A percentile compares a stretch with the other conserved stretches of the same genome.
Evolutionary conservation across 1,140 invertebrate species (phyloP).

Genomic region (Macrobrachium nipponense): DNA sequence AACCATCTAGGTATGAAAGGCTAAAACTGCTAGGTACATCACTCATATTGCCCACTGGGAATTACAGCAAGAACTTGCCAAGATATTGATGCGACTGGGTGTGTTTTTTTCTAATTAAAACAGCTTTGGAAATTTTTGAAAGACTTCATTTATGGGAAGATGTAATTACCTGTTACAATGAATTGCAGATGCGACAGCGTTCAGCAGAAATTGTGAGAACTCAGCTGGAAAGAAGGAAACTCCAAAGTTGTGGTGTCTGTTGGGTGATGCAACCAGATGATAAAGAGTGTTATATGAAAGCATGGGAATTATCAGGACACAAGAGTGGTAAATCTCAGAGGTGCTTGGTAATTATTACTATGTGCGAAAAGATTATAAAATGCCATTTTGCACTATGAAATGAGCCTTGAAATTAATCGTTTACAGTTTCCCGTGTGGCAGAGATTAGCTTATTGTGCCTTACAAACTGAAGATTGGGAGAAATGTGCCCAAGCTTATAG

Average conservation of each 20-base stretch:
- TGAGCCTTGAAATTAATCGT: constrained; percentile 85
- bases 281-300: constrained; percentile 82
- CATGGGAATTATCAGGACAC: constrained; percentile 88
- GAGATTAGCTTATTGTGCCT: constrained; percentile 85
- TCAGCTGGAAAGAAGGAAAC: constrained; percentile 85
- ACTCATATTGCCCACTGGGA: constrained; percentile 77
- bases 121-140: constrained; percentile 87
- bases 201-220: constrained; percentile 89
- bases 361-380: constrained; percentile 79
- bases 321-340: constrained; percentile 84
- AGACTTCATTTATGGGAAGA: constrained; percentile 90
- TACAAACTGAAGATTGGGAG: constrained; percentile 84
- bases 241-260: constrained; percentile 87
- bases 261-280: constrained; percentile 85
- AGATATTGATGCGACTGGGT: constrained; percentile 81
- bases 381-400: constrained; percentile 82
- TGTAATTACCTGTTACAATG: constrained; percentile 90
- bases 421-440: constrained; percentile 88
- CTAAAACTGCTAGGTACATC: constrained; percentile 71
- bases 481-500: constrained; percentile 86
- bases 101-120: too few species aligned
- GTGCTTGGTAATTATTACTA: constrained; percentile 84
- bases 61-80: constrained; percentile 77
- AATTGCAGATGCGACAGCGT: constrained; percentile 82
- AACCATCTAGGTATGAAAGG: constrained; percentile 70